Evolutionary conservation across 1,140 invertebrate genomes (phyloP).

Genomic region (fruit fly (Drosophila melanogaster)): DNA sequence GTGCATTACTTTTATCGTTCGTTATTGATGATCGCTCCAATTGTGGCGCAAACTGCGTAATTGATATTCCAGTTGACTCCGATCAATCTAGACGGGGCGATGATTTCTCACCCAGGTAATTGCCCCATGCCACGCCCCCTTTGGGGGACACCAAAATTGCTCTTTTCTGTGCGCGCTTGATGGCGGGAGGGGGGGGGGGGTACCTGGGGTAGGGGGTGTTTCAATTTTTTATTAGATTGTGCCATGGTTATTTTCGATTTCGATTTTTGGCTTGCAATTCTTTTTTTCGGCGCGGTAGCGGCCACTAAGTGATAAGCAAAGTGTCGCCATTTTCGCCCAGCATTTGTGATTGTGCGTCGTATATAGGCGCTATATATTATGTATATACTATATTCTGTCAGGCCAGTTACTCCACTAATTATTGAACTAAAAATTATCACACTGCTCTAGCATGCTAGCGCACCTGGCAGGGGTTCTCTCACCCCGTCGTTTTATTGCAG

Average conservation of each 20-base stretch:
- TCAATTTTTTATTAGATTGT: conserved; percentile 62
- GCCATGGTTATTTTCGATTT: conserved; percentile 19
- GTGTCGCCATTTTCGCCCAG: conserved; percentile 61
- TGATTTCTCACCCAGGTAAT: conserved; percentile 35
- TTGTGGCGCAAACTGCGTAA: conserved; percentile 41
- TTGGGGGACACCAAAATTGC: not conserved
- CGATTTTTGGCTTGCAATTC: conserved; percentile 27
- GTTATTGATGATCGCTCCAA: conserved; percentile 46
- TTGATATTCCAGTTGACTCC: conserved; percentile 47
- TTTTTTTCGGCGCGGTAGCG: conserved; percentile 42
- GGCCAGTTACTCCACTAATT: conserved; percentile 68
- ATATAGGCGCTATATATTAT: conserved; percentile 18
- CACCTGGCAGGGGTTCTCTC: conserved; percentile 1
- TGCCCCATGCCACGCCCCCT: conserved; percentile 20
- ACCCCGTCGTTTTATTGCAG: conserved; percentile 31
- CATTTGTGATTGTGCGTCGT: conserved; percentile 31
- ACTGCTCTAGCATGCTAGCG: conserved; percentile 6
- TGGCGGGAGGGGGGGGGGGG: too few species aligned
- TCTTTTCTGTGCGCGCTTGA: not conserved
- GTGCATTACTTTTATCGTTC: conserved; percentile 44
- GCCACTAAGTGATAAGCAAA: conserved; percentile 73
- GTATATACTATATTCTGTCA: conserved; percentile 25
- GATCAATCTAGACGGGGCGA: conserved; percentile 31
- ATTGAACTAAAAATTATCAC: conserved; percentile 63
- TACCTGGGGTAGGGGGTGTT: conserved; percentile 3